Base-by-base conservation (phyloP, 23 tunicate genomes). In the Halocynthia roretzi region DNA sequence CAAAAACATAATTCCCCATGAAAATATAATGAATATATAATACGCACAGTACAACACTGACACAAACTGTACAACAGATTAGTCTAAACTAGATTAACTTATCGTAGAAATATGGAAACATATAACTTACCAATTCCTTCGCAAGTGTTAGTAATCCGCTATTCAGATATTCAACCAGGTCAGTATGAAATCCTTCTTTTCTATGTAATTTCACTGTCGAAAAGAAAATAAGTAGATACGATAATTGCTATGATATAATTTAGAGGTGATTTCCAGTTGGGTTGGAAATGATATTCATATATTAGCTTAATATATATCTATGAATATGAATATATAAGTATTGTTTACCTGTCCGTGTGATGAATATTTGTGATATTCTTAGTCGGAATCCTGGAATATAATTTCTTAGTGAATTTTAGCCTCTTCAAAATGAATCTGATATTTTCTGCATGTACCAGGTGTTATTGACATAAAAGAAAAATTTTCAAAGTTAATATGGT, bases 161-260 rank as follows among this genome's bases (percentile, higher is more conserved):
- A 8, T n/a, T n/a, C n/a, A 85, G 62, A 78, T 85, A 85, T 63
- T 85, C 89, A 23, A 78, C 89, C 40, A 83, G 15, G 51, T 77
- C 75, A 19, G 76, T 5, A 55, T 77, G 82, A 68, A 83, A 77
- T 12, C 82, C 82, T 53, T 76, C 52, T 6, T 67, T 77, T 7
- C 53, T 55, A 31, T 83, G 52, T 18, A 68, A 65, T n/a, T 77
- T 20, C 11, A 83, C 61, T 74, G 15, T 10, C 5, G 44, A 15
- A 22, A 8, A 15, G 18, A n/a, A 40, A 1, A n/a, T 60, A 60
- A 60, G n/a, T 15, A 60, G 64, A 60, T 60, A 31, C 1, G 44
- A n/a, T 31, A 0, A 31, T 31, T 31, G 44, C 4, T 4, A 31
- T 31, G 4, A 0, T 31, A 31, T 0, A 31, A 31, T 31, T 1